Percentiles rank a stretch among this genome's conserved stretches.
These are phyloP conservation scores for Bombycilla garrulus DNA, from an alignment of 2,113 vertebrate species.

Conservation along the genomic window DNA sequence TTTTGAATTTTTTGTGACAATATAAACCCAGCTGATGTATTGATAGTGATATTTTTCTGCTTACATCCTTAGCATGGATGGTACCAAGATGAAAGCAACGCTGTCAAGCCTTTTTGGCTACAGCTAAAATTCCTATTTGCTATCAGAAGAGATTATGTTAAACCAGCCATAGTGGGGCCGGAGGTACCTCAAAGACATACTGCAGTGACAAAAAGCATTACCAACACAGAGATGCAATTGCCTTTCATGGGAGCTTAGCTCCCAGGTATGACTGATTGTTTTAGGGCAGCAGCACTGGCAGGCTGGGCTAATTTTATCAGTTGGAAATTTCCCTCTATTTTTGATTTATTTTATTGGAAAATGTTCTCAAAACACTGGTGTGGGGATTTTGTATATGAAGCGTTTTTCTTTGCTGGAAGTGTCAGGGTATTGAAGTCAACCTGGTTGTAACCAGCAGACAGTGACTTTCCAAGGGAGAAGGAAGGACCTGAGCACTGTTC, in stretches of 20 bases:
- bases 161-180: neutral
- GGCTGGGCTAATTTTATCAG: neutral
- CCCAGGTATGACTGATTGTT: conserved; percentile 58
- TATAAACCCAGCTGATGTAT: neutral
- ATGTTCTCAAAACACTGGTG: neutral
- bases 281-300: conserved; percentile 30
- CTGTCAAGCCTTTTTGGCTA: neutral
- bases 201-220: conserved; percentile 50
- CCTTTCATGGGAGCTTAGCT: conserved; percentile 45
- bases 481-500: neutral
- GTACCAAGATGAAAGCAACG: conserved; percentile 4
- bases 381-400: neutral
- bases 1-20: neutral
- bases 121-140: conserved; percentile 2
- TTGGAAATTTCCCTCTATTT: conserved; percentile 9
- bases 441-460: neutral
- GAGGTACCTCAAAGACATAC: conserved; percentile 55
- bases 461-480: conserved; percentile 14
- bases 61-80: neutral
- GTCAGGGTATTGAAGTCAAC: neutral
- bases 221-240: neutral
- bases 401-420: neutral
- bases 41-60: conserved; percentile 13
- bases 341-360: conserved; percentile 7
- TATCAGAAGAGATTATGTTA: conserved; percentile 38